phyloP scores from a whole-genome alignment of 2,888 invertebrate species.

The Caenorhabditis sinica region DNA sequence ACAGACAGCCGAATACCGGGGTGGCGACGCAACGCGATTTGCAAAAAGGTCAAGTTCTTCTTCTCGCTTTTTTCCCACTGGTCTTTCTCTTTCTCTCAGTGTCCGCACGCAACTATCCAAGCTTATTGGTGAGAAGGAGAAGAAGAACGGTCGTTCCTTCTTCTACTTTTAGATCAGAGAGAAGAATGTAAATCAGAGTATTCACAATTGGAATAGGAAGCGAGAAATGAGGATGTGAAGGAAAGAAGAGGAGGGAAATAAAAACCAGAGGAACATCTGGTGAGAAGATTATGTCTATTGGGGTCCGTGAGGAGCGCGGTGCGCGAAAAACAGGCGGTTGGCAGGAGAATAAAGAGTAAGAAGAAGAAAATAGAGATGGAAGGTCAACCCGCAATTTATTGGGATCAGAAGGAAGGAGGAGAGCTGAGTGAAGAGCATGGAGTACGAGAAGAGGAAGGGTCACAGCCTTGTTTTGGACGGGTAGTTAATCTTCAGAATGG shows the following conservation, averaged over 20 bases:
- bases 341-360: neutral
- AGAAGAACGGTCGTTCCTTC: slow-evolving; percentile 28
- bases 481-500: slow-evolving; percentile 19
- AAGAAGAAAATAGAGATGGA: neutral
- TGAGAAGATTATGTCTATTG: slow-evolving; percentile 28
- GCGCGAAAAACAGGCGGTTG: slow-evolving; percentile 41
- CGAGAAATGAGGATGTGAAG: neutral
- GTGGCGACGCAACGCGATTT: slow-evolving; percentile 52
- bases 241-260: neutral
- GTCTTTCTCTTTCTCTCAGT: slow-evolving; percentile 10
- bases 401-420: slow-evolving; percentile 16
- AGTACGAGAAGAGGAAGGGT: slow-evolving; percentile 10
- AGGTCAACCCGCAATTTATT: slow-evolving; percentile 36
- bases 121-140: slow-evolving; percentile 6
- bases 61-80: slow-evolving; percentile 36
- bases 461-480: slow-evolving; percentile 1
- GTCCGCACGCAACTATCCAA: slow-evolving; percentile 25
- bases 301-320: neutral
- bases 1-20: slow-evolving; percentile 19
- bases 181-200: slow-evolving; percentile 24
- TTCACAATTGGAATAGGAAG: slow-evolving; percentile 10
- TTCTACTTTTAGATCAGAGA: neutral
- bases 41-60: slow-evolving; percentile 63
- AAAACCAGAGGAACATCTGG: slow-evolving; percentile 37
- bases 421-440: slow-evolving; percentile 28